A percentile compares a stretch with the other conserved stretches of the same genome.
Conservation (phyloP, 2,888 invertebrate species). For the Caenorhabditis afra region DNA sequence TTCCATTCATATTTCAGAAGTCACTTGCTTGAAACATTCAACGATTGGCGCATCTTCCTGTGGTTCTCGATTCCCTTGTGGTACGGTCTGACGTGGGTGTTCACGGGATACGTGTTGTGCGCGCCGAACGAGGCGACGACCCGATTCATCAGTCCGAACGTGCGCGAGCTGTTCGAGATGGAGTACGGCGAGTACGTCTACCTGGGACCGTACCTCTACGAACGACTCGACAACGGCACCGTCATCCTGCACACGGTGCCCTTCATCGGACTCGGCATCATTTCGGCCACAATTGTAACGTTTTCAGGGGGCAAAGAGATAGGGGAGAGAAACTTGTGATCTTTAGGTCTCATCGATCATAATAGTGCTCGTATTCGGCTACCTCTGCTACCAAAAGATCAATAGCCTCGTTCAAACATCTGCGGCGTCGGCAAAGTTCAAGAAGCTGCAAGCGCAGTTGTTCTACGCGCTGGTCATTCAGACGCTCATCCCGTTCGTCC, state of each 20-base stretch:
- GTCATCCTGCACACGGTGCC: constrained; percentile 10
- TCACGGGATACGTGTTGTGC: constrained; percentile 21
- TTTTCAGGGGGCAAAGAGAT: too few species aligned
- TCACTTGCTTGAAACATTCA: constrained; percentile 1
- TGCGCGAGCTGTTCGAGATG: constrained; percentile 21
- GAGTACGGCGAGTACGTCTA: constrained; percentile 22
- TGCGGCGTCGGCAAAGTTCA: constrained; percentile 15
- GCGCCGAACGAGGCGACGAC: constrained; percentile 22
- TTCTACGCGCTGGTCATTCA: constrained; percentile 47
- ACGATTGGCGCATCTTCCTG: constrained; percentile 21
- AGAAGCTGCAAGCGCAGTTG: constrained; percentile 37
- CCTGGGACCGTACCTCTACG: constrained; percentile 27
- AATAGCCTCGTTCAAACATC: constrained; percentile 27
- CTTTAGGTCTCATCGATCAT: constrained; percentile 39
- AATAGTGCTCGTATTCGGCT: constrained; percentile 30
- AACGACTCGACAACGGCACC: constrained; percentile 14
- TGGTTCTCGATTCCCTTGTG: constrained; percentile 29
- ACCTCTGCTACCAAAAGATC: constrained; percentile 29
- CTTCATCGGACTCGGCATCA: constrained; percentile 33
- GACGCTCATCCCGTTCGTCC: constrained; percentile 35
- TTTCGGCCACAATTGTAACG: constrained; percentile 32
- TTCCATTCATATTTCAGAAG: too few species aligned
- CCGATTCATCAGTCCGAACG: constrained; percentile 10
- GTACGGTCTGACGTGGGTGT: constrained; percentile 28
- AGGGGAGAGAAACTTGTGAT: too few species aligned